Percentiles rank a stretch among this genome's conserved stretches.
Evolutionary conservation across 2,113 vertebrate genomes (phyloP).

Genomic region (Carollia perspicillata): DNA sequence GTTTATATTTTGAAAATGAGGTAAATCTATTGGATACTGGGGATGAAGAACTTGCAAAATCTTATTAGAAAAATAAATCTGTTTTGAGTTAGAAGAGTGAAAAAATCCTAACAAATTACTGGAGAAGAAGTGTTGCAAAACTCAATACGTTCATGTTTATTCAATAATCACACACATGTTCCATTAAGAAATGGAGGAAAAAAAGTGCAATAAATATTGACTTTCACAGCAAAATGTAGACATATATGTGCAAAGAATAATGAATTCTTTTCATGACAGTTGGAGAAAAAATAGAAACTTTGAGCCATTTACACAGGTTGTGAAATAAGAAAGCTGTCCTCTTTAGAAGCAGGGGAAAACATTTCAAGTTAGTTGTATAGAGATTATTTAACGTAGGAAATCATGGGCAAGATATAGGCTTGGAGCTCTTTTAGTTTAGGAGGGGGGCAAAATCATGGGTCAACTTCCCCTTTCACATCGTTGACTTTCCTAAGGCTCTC

Average conservation of each 20-base stretch:
- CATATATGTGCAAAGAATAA: constrained; percentile 69
- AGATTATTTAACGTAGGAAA: constrained; percentile 9
- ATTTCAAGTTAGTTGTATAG: not conserved
- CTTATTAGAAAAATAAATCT: constrained; percentile 79
- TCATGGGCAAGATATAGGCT: not conserved
- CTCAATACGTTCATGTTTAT: constrained; percentile 78
- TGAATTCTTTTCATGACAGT: constrained; percentile 62
- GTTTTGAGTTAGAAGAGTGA: constrained; percentile 75
- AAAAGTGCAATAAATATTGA: constrained; percentile 78
- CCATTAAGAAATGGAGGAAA: constrained; percentile 75
- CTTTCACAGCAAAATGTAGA: constrained; percentile 73
- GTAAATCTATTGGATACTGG: constrained; percentile 73
- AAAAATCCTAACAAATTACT: constrained; percentile 73
- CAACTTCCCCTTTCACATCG: not conserved
- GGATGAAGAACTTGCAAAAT: constrained; percentile 68
- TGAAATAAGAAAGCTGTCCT: constrained; percentile 59
- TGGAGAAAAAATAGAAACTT: constrained; percentile 68
- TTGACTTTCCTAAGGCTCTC: not conserved
- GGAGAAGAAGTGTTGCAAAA: constrained; percentile 73
- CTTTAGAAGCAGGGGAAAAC: constrained; percentile 21
- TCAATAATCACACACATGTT: constrained; percentile 79
- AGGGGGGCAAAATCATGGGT: not conserved
- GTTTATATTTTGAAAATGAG: constrained; percentile 78
- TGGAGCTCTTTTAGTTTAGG: not conserved
- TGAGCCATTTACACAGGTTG: constrained; percentile 55